Evolutionary conservation across 2,888 invertebrate species (phyloP).

Genomic region (Lycophotia porphyrea): DNA sequence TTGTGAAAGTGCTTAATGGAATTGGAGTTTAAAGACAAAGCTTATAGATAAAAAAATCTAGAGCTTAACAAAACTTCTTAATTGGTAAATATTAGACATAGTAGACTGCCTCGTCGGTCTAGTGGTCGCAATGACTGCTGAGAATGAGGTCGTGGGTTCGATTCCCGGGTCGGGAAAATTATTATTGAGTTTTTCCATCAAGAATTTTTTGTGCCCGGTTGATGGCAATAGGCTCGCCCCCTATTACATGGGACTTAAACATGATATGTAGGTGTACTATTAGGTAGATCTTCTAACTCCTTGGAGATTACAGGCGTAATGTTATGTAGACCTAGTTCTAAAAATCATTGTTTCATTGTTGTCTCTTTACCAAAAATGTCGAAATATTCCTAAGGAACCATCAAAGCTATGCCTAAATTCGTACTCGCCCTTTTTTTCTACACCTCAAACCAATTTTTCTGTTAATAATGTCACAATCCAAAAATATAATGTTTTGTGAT

Average conservation of each 20-base stretch:
- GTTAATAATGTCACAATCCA: slow-evolving; percentile 87
- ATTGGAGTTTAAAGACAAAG: not conserved
- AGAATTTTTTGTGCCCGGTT: too few relatives aligned
- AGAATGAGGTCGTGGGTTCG: too few relatives aligned
- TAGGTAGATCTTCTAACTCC: too few relatives aligned
- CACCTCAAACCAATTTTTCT: slow-evolving; percentile 83
- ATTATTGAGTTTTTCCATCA: too few relatives aligned
- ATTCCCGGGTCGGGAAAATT: too few relatives aligned
- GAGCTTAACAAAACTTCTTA: not conserved
- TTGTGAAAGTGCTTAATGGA: not conserved
- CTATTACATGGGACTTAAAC: too few relatives aligned
- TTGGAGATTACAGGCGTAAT: too few relatives aligned
- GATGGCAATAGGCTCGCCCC: too few relatives aligned
- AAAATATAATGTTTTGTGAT: slow-evolving; percentile 78
- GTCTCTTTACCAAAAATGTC: not conserved
- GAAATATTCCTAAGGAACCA: slow-evolving; percentile 29
- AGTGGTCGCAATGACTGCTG: too few relatives aligned
- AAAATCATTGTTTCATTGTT: not conserved
- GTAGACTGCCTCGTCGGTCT: too few relatives aligned
- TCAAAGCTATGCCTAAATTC: not conserved
- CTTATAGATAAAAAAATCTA: not conserved
- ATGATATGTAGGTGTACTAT: too few relatives aligned
- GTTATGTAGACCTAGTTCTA: too few relatives aligned
- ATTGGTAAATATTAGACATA: not conserved
- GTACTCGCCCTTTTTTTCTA: not conserved